Percentiles rank a stretch among this genome's conserved stretches.
Conservation (phyloP, 1,140 invertebrate genomes). For the Bombus pyrosoma region DNA sequence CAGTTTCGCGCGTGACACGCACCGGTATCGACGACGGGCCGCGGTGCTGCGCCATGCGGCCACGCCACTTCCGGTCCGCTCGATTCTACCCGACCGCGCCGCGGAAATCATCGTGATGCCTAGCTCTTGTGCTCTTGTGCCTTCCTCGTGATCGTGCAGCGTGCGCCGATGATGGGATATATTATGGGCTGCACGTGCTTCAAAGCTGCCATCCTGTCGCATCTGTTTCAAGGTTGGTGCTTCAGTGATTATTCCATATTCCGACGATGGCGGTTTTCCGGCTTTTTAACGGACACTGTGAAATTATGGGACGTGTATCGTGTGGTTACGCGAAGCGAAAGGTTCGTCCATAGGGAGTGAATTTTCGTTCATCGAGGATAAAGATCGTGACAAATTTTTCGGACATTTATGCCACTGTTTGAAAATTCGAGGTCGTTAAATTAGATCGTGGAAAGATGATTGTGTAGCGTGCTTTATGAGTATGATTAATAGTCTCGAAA, state of each 20-base stretch:
- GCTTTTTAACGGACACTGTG: too few relatives aligned
- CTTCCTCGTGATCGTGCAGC: conserved; percentile 29
- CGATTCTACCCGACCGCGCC: conserved; percentile 40
- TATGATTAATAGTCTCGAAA: too few relatives aligned
- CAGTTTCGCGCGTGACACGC: conserved; percentile 29
- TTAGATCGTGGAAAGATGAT: too few relatives aligned
- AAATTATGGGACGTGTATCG: too few relatives aligned
- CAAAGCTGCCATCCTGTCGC: conserved; percentile 87
- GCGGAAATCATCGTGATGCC: conserved; percentile 24
- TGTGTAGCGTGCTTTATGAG: too few relatives aligned
- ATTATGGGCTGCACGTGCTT: conserved; percentile 95
- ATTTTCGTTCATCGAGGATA: too few relatives aligned
- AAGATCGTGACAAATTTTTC: too few relatives aligned
- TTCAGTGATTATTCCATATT: background rate
- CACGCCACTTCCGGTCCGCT: conserved; percentile 60
- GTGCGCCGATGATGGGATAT: conserved; percentile 81
- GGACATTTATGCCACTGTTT: too few relatives aligned
- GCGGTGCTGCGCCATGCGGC: conserved; percentile 72
- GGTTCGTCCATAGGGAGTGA: too few relatives aligned
- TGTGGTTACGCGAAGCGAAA: too few relatives aligned
- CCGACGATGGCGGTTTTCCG: too few relatives aligned
- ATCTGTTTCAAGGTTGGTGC: conserved; percentile 79
- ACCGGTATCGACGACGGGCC: conserved; percentile 9
- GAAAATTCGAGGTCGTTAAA: too few relatives aligned
- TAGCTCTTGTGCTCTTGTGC: conserved; percentile 1